Conservation (phyloP, 2,797 vertebrate genomes). For the Spatula versicolor region DNA sequence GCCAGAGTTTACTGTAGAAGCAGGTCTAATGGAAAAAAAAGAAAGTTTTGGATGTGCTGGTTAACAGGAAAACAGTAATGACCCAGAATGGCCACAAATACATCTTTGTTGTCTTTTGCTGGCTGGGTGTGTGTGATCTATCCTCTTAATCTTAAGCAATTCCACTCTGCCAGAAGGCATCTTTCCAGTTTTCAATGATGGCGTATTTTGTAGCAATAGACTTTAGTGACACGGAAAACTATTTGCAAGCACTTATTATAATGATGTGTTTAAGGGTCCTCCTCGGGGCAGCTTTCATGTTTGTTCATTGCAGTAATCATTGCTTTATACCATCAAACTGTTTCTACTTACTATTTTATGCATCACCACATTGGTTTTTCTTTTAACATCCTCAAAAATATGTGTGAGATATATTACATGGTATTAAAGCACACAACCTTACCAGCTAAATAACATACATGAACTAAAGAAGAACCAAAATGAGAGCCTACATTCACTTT, state of each 20-base stretch:
- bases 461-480: neutral
- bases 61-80: neutral
- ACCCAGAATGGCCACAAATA: neutral
- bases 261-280: slow-evolving; percentile 5
- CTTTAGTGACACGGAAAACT: slow-evolving; percentile 20
- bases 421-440: neutral
- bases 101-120: neutral
- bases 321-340: slow-evolving; percentile 10
- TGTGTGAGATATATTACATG: neutral
- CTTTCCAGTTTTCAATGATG: neutral
- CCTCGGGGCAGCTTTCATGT: slow-evolving; percentile 11
- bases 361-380: neutral
- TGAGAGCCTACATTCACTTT: neutral
- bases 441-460: neutral
- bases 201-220: neutral
- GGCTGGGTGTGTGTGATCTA: neutral
- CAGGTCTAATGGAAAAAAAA: neutral
- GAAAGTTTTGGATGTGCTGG: neutral
- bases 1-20: neutral
- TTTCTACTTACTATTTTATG: neutral
- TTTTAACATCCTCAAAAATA: neutral
- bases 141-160: neutral
- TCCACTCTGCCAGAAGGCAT: neutral
- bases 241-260: neutral
- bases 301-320: neutral